Percentiles rank a stretch among this genome's conserved stretches.
These are phyloP conservation scores for Papilio polyxenes DNA, from an alignment of 1,140 invertebrate genomes.

Conservation along the genomic window DNA sequence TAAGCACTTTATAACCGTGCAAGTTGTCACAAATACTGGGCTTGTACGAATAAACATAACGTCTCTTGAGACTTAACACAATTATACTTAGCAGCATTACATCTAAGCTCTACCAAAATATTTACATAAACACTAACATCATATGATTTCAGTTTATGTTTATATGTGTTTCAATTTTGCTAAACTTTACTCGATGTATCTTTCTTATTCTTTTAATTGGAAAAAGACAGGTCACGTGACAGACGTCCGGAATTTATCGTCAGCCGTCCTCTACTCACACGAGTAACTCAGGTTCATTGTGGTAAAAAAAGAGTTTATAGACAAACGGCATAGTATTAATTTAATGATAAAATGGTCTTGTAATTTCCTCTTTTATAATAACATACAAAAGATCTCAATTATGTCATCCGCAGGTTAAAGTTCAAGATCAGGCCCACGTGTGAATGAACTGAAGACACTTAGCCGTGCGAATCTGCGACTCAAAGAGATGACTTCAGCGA, in stretches of 20 bases:
- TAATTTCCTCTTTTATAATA: slow-evolving; percentile 16
- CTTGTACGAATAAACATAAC: slow-evolving; percentile 12
- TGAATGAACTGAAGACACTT: slow-evolving; percentile 54
- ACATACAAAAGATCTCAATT: slow-evolving; percentile 20
- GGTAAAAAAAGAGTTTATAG: not conserved
- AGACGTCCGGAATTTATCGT: not conserved
- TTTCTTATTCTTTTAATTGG: too few relatives aligned
- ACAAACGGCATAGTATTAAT: not conserved
- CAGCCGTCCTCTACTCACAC: not conserved
- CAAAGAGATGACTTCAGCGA: slow-evolving; percentile 35
- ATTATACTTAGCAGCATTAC: not conserved
- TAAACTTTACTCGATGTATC: too few relatives aligned
- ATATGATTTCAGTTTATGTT: not conserved
- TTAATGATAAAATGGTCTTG: not conserved
- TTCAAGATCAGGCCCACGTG: slow-evolving; percentile 46
- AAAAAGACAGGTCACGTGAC: not conserved
- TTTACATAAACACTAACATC: not conserved
- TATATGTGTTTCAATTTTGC: not conserved
- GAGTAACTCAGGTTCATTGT: not conserved
- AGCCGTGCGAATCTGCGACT: slow-evolving; percentile 48
- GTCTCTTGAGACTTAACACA: slow-evolving; percentile 10
- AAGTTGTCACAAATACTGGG: not conserved
- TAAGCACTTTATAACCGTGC: slow-evolving; percentile 23
- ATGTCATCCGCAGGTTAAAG: slow-evolving; percentile 44
- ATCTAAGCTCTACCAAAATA: not conserved